phyloP scores from a whole-genome alignment of 1,140 invertebrate species.

The Carposina sasakii region DNA sequence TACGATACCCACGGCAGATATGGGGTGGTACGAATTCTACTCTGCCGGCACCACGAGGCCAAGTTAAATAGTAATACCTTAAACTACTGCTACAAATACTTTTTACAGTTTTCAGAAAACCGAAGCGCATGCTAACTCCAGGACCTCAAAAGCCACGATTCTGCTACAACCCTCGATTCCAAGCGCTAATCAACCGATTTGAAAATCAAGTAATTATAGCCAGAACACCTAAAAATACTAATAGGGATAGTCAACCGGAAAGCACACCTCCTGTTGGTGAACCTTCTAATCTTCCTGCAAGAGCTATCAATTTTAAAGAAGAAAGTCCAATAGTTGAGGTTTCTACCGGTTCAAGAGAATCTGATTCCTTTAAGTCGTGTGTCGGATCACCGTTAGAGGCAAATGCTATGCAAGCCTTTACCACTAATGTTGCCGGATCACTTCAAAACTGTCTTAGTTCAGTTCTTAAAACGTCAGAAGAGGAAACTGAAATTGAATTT shows the following conservation, averaged over 20 bases:
- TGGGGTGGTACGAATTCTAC: too few relatives aligned
- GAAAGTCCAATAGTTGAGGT: constrained; percentile 47
- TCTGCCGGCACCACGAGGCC: too few relatives aligned
- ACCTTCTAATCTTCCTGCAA: constrained; percentile 45
- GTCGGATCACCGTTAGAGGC: constrained; percentile 33
- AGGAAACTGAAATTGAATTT: constrained; percentile 68
- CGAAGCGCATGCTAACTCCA: constrained; percentile 62
- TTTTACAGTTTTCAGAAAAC: constrained; percentile 62
- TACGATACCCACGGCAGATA: too few relatives aligned
- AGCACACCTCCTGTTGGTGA: constrained; percentile 51
- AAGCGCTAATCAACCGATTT: constrained; percentile 67
- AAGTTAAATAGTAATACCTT: too few relatives aligned
- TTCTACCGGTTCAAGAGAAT: constrained; percentile 39
- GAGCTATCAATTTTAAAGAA: constrained; percentile 66
- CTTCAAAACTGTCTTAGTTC: constrained; percentile 57
- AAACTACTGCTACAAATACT: too few relatives aligned
- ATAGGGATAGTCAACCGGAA: constrained; percentile 34
- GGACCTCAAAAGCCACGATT: constrained; percentile 50
- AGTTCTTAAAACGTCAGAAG: constrained; percentile 45
- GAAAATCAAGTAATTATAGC: constrained; percentile 45
- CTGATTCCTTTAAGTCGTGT: constrained; percentile 48
- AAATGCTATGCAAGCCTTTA: constrained; percentile 46
- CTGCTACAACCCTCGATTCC: constrained; percentile 58
- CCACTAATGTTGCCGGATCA: constrained; percentile 58
- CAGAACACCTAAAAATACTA: constrained; percentile 39